phyloP scores from a whole-genome alignment of 2,888 invertebrate species.

The Athetis lepigone region DNA sequence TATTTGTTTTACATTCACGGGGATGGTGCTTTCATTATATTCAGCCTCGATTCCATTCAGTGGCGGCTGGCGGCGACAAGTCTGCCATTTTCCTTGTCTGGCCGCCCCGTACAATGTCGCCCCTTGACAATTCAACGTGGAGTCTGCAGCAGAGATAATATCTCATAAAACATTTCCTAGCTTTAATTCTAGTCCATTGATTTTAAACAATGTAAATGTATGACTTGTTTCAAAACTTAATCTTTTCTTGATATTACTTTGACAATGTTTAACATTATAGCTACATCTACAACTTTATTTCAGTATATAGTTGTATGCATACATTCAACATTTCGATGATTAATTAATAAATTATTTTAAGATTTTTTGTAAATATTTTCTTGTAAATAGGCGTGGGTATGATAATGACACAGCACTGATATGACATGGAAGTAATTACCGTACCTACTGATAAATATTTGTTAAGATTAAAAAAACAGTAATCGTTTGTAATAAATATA shows the following conservation, averaged over 20 bases:
- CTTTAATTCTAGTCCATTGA: not conserved
- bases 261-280: not conserved
- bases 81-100: constrained; percentile 63
- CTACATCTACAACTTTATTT: too few relatives aligned
- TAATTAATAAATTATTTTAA: too few relatives aligned
- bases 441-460: not conserved
- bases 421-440: not conserved
- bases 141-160: constrained; percentile 30
- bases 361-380: not conserved
- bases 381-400: not conserved
- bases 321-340: too few relatives aligned
- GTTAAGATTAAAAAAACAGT: not conserved
- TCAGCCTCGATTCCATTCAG: constrained; percentile 61
- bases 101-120: constrained; percentile 42
- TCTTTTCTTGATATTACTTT: not conserved
- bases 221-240: not conserved
- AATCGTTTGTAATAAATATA: not conserved
- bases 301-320: too few relatives aligned
- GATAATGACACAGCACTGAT: not conserved
- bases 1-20: constrained; percentile 57
- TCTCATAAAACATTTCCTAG: constrained; percentile 30
- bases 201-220: not conserved
- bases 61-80: constrained; percentile 66
- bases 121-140: constrained; percentile 39
- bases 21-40: constrained; percentile 54